These are phyloP conservation scores for Mechanitis mazaeus DNA, from an alignment of 2,888 invertebrate species.

Conservation along the genomic window DNA sequence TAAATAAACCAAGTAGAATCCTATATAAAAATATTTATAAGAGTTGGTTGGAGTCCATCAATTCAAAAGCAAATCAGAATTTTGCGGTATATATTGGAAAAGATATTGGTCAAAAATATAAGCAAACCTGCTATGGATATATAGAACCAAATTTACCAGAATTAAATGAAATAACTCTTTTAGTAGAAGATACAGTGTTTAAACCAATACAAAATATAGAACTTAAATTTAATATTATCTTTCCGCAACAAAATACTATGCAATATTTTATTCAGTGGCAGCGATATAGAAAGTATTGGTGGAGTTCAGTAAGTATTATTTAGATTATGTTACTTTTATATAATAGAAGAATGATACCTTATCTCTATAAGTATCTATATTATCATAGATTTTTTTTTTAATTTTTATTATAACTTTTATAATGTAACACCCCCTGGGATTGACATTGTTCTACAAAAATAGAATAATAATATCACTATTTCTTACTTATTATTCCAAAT, in stretches of 20 bases:
- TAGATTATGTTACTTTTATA: neutral
- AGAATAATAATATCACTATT: too few relatives aligned
- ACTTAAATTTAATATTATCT: conserved; percentile 58
- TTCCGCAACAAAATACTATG: conserved; percentile 68
- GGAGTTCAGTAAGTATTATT: conserved; percentile 81
- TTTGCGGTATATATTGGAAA: conserved; percentile 48
- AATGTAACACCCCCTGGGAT: too few relatives aligned
- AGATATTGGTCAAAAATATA: conserved; percentile 19
- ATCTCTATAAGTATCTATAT: too few relatives aligned
- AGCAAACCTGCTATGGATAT: conserved; percentile 39
- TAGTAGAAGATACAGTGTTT: conserved; percentile 34
- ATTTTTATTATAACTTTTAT: too few relatives aligned
- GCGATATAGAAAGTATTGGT: conserved; percentile 88
- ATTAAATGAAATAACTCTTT: conserved; percentile 31
- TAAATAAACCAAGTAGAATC: conserved; percentile 49
- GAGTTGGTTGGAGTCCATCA: conserved; percentile 55
- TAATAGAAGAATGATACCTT: too few relatives aligned
- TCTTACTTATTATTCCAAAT: too few relatives aligned
- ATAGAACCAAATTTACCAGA: conserved; percentile 33
- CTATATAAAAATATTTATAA: conserved; percentile 54
- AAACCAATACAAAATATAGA: conserved; percentile 34
- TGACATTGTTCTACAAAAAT: too few relatives aligned
- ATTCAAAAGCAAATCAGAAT: conserved; percentile 49
- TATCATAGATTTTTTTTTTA: too few relatives aligned
- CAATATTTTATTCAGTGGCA: conserved; percentile 86